These are phyloP conservation scores for Microchrysa polita DNA, from an alignment of 2,888 invertebrate species.

Conservation along the genomic window DNA sequence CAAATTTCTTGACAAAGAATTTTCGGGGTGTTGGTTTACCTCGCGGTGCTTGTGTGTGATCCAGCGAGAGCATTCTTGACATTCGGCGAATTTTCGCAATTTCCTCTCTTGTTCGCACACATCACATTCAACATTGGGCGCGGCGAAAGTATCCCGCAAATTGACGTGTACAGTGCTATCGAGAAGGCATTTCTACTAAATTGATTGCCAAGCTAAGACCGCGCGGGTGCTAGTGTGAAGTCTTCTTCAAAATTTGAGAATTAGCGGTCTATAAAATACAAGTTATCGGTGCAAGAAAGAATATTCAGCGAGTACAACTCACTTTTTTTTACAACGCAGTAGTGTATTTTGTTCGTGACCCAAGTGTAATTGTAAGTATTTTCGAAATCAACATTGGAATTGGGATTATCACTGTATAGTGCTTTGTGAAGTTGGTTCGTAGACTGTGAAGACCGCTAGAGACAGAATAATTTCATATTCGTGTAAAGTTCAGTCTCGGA, in stretches of 20 bases:
- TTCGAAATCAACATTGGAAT: too few species aligned
- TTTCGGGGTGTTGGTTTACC: not conserved
- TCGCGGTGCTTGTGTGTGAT: not conserved
- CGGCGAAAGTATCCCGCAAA: conserved; percentile 19
- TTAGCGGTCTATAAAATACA: not conserved
- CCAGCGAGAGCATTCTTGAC: not conserved
- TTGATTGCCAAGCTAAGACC: not conserved
- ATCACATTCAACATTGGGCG: not conserved
- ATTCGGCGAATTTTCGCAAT: not conserved
- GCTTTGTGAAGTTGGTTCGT: not conserved
- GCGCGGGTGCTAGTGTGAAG: conserved; percentile 5
- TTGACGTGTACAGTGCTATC: conserved; percentile 27
- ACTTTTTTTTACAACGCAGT: conserved; percentile 1
- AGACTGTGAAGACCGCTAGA: too few species aligned
- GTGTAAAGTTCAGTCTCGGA: too few species aligned
- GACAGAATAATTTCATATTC: too few species aligned
- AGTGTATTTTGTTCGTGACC: conserved; percentile 21
- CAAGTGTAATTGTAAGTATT: conserved; percentile 37
- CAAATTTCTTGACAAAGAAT: conserved; percentile 1
- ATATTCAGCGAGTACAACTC: not conserved
- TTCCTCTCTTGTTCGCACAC: not conserved
- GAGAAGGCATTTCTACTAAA: not conserved
- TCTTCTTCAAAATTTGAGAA: too few species aligned
- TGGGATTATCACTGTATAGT: not conserved
- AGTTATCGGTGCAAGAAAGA: conserved; percentile 4